phyloP scores from a whole-genome alignment of 2,888 invertebrate species.

The Cacoxenus indagator region DNA sequence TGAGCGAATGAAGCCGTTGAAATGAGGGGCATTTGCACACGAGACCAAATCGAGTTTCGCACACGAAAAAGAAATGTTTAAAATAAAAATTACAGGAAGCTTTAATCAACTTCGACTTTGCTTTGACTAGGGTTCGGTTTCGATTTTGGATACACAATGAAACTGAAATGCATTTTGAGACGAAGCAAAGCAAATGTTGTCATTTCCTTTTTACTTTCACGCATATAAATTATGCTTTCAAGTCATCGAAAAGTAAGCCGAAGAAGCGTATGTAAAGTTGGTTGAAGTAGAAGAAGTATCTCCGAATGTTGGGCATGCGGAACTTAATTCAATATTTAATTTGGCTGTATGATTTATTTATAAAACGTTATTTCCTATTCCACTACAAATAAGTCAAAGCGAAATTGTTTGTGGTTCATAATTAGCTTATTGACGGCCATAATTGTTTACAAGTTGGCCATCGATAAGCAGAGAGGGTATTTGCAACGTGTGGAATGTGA shows the following conservation, averaged over 20 bases:
- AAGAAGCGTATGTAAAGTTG: no score
- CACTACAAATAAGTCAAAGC: background rate
- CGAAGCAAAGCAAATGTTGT: constrained; percentile 12
- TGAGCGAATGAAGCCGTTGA: constrained; percentile 35
- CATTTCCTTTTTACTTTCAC: constrained; percentile 51
- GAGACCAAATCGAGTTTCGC: background rate
- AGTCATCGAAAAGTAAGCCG: background rate
- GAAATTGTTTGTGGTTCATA: background rate
- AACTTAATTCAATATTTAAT: background rate
- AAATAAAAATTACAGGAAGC: background rate
- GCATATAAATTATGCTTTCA: constrained; percentile 39
- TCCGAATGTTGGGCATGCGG: background rate
- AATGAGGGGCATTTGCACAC: background rate
- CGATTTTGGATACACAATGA: constrained; percentile 37
- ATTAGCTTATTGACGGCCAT: constrained; percentile 15
- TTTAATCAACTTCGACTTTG: constrained; percentile 18
- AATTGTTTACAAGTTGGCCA: background rate
- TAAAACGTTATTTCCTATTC: background rate
- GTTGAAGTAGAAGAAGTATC: no score
- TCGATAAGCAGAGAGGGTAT: background rate
- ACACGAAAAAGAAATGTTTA: constrained; percentile 22
- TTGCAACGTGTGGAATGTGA: background rate
- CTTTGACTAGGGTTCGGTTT: constrained; percentile 25
- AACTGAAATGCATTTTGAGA: constrained; percentile 40
- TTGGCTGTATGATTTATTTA: background rate